Percentiles rank a stretch among this genome's conserved stretches.
Evolutionary conservation across 2,797 vertebrate genomes (phyloP).

Genomic region (Sylvia borin): DNA sequence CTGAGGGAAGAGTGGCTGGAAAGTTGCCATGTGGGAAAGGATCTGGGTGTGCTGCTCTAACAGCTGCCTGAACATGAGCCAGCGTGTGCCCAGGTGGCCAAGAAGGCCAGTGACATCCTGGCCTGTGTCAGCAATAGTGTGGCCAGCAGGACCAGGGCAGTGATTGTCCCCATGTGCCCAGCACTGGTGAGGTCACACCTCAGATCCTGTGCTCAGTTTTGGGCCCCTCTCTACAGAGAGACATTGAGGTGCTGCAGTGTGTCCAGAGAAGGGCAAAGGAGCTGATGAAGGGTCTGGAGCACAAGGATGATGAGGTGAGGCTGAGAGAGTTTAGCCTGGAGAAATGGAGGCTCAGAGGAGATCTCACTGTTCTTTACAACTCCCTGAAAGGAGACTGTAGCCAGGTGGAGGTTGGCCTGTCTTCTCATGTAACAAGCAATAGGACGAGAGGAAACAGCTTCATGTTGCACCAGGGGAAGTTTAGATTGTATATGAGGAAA

Average conservation of each 20-base stretch:
- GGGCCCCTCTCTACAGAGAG: no score
- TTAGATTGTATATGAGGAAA: not conserved
- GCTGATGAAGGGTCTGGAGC: not conserved
- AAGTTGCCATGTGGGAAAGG: not conserved
- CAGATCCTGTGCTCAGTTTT: accelerated
- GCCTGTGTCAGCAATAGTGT: not conserved
- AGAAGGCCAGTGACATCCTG: not conserved
- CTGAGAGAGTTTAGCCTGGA: not conserved
- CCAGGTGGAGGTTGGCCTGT: not conserved
- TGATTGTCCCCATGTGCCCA: accelerated
- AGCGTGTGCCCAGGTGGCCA: accelerated
- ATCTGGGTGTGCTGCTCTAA: accelerated
- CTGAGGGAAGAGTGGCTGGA: not conserved
- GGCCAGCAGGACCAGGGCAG: not conserved
- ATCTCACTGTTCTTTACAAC: not conserved
- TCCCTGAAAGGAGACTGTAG: not conserved
- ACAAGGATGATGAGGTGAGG: not conserved
- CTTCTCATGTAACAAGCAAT: not conserved
- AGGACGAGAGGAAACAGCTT: not conserved
- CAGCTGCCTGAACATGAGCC: not conserved
- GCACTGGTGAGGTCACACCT: not conserved
- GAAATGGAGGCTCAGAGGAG: not conserved
- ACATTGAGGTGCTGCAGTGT: accelerated
- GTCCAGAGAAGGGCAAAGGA: accelerated
- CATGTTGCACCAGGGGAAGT: not conserved